These are phyloP conservation scores for Brachycybe producta DNA, from an alignment of 2,888 invertebrate species.

Conservation along the genomic window DNA sequence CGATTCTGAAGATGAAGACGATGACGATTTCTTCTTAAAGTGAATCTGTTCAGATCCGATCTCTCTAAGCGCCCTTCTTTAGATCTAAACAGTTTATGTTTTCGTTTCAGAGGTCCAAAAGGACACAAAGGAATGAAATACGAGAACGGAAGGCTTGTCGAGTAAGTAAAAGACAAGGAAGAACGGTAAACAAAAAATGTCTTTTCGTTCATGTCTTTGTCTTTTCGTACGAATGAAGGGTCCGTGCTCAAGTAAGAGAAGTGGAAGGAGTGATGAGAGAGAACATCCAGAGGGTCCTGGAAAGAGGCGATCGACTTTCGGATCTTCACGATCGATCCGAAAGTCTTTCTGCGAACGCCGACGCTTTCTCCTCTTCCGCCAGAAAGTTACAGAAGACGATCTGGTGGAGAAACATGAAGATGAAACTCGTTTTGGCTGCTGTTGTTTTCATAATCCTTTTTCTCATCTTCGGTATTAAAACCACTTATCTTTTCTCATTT, in stretches of 20 bases:
- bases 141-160: conserved; percentile 2
- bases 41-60: background rate
- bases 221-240: background rate
- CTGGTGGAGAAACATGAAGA: conserved; percentile 19
- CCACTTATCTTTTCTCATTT: background rate
- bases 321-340: conserved; percentile 18
- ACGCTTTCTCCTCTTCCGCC: conserved; percentile 12
- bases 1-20: conserved; percentile 19
- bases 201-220: background rate
- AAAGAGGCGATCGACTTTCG: conserved; percentile 16
- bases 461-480: conserved; percentile 16
- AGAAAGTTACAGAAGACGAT: conserved; percentile 11
- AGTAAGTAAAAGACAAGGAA: background rate
- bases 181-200: background rate
- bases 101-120: conserved; percentile 4
- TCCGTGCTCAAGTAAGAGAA: conserved; percentile 17
- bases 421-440: conserved; percentile 16
- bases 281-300: conserved; percentile 16
- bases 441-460: conserved; percentile 16
- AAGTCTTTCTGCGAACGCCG: conserved; percentile 10
- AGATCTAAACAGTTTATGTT: background rate
- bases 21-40: conserved; percentile 19
- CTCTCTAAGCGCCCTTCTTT: background rate
- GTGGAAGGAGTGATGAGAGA: conserved; percentile 18
- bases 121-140: conserved; percentile 2